These are phyloP conservation scores for Pycnonotus jocosus DNA, from an alignment of 2,113 vertebrate genomes.

Conservation along the genomic window DNA sequence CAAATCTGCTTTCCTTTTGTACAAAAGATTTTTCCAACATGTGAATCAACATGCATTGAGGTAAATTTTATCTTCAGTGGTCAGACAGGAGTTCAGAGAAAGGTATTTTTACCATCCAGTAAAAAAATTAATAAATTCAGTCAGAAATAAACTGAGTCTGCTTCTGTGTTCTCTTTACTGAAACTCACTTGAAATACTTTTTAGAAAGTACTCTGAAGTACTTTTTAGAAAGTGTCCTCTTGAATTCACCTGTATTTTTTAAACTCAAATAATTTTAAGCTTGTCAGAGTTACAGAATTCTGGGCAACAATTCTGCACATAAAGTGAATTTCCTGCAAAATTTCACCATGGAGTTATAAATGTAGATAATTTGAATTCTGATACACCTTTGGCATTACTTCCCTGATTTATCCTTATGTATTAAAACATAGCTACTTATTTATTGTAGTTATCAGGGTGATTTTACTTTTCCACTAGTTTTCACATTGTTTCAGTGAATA, in stretches of 20 bases:
- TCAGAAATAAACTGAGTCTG: background rate
- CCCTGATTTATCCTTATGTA: background rate
- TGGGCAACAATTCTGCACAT: background rate
- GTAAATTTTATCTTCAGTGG: background rate
- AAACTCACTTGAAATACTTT: background rate
- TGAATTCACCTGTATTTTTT: background rate
- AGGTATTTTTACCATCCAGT: background rate
- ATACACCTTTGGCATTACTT: background rate
- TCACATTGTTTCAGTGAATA: background rate
- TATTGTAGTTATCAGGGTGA: background rate
- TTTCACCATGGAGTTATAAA: background rate
- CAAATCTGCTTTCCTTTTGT: slow-evolving; percentile 21
- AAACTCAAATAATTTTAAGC: background rate
- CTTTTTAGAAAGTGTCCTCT: background rate
- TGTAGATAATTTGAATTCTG: background rate
- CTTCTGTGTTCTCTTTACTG: background rate
- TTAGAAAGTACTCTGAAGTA: background rate
- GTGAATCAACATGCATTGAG: background rate
- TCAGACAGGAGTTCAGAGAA: background rate
- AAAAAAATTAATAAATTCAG: background rate
- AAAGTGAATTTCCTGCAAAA: background rate
- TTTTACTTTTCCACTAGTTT: background rate
- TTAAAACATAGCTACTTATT: background rate
- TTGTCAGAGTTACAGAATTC: background rate
- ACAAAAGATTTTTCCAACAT: background rate